Conservation (phyloP, 92 coral and sea anemone genomes). For the Phenganax stokvisi region DNA sequence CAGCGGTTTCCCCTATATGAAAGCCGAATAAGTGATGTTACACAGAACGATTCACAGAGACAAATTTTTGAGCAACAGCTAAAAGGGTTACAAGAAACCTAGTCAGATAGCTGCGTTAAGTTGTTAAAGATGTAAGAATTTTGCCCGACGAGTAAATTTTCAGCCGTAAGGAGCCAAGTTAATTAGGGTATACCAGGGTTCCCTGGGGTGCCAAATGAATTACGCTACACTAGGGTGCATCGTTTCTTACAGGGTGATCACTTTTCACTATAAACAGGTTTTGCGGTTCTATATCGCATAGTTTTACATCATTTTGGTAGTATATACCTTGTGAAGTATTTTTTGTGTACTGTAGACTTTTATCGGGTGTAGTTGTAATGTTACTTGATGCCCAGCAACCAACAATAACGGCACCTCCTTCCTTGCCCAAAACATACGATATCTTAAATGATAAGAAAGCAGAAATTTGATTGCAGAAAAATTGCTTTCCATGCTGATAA, state of each 20-base stretch:
- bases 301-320: background rate
- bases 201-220: too few species aligned
- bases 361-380: constrained; percentile 3
- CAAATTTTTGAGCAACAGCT: too few species aligned
- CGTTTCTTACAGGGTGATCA: background rate
- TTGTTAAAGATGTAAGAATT: too few species aligned
- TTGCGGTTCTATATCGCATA: background rate
- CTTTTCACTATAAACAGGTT: background rate
- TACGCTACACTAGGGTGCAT: too few species aligned
- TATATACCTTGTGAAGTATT: constrained; percentile 24
- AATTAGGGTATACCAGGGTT: too few species aligned
- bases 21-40: background rate
- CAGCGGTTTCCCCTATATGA: constrained; percentile 26
- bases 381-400: constrained; percentile 29
- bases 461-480: background rate
- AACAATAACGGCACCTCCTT: constrained; percentile 30
- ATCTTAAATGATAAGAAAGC: background rate
- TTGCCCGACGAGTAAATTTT: too few species aligned
- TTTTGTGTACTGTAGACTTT: constrained; percentile 16
- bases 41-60: too few species aligned
- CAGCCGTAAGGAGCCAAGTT: too few species aligned
- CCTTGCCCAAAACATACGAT: constrained; percentile 11
- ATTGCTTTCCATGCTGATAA: too few species aligned
- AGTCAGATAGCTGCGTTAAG: too few species aligned
- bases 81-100: too few species aligned